These are phyloP conservation scores for Apamea monoglypha DNA, from an alignment of 2,888 invertebrate species.

Conservation along the genomic window DNA sequence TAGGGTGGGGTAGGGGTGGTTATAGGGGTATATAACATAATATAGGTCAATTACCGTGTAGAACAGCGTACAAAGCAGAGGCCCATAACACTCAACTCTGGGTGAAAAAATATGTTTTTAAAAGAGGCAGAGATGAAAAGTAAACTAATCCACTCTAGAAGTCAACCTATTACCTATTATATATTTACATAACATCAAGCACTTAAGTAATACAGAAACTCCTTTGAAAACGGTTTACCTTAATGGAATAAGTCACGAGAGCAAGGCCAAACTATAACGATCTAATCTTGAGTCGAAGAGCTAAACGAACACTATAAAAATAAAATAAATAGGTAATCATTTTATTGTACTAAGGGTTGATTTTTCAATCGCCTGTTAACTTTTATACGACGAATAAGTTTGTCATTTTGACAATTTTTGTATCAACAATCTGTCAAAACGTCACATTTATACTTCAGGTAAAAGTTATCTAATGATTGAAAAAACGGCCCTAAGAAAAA, in stretches of 20 bases:
- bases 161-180: no score
- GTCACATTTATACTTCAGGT: no score
- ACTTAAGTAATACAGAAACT: constrained; percentile 1
- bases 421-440: no score
- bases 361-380: no score
- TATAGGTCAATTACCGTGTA: not conserved
- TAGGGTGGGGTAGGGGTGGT: no score
- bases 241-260: not conserved
- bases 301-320: not conserved
- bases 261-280: not conserved
- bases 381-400: no score
- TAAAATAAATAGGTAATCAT: no score
- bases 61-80: not conserved
- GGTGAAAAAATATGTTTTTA: not conserved
- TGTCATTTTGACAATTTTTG: no score
- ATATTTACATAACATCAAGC: not conserved
- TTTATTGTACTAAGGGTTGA: no score
- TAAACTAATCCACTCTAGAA: not conserved
- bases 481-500: no score
- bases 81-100: not conserved
- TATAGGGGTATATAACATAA: no score
- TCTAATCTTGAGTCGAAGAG: constrained; percentile 7
- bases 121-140: not conserved
- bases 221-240: not conserved
- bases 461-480: no score